Conservation (phyloP, 1,140 invertebrate genomes). For the Brachionus paranguensis region DNA sequence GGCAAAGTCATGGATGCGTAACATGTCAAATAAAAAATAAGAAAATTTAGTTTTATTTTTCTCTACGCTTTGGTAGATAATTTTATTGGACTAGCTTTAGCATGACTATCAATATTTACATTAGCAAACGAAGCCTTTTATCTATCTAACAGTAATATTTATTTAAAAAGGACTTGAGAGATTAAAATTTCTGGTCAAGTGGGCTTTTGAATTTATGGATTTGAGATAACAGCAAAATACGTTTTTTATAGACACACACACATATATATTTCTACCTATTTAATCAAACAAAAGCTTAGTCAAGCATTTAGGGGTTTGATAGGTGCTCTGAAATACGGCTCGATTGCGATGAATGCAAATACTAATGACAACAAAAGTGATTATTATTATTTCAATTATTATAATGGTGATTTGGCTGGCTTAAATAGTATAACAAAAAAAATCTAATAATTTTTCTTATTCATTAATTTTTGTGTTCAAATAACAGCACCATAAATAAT, state of each 20-base stretch:
- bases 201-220: conserved; percentile 25
- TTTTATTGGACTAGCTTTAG: neutral
- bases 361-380: neutral
- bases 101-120: conserved; percentile 34
- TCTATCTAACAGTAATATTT: conserved; percentile 29
- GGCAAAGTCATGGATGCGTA: conserved; percentile 20
- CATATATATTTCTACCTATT: conserved; percentile 2
- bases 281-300: conserved; percentile 4
- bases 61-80: neutral
- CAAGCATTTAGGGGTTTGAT: neutral
- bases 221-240: conserved; percentile 9
- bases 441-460: conserved; percentile 28
- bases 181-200: conserved; percentile 33
- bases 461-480: conserved; percentile 35
- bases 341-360: neutral
- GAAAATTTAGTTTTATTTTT: neutral
- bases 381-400: conserved; percentile 16
- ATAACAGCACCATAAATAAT: conserved; percentile 39
- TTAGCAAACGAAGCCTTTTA: neutral
- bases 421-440: conserved; percentile 21
- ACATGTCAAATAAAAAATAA: neutral
- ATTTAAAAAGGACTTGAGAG: conserved; percentile 31
- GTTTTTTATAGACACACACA: neutral
- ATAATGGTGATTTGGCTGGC: conserved; percentile 24
- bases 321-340: neutral